Evolutionary conservation across 1,140 invertebrate genomes (phyloP), one percentile per base, ranked within the genome.

Genomic region (Drosophila tropicalis): DNA sequence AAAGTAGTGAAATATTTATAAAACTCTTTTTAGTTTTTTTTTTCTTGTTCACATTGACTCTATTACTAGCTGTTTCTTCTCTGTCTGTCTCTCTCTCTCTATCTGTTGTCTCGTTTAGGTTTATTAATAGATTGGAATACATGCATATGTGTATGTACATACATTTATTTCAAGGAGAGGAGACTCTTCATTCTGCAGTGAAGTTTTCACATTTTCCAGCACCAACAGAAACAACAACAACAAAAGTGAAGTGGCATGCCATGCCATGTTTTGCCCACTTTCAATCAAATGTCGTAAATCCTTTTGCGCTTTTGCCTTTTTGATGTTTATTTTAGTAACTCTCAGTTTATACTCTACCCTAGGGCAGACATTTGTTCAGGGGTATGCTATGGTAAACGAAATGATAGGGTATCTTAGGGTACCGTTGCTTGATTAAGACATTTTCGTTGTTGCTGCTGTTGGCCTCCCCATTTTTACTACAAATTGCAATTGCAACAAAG

Each of bases 251-350:
- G 40, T 32, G 47, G 70, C 56, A 4, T 39, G 36, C 36, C 12
- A 39, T 63, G 25, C 39, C 58, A 51, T 68, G 65, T 51, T 22
- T 51, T 51, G 44, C 44, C 44, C 44, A 79, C 71, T 73, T 87
- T 83, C 83, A 84, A 86, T 86, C 79, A 87, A 83, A 84, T 51
- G 84, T 86, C 83, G 83, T 86, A 86, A 86, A 86, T 86, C 83
- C 83, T 87, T 86, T 89, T 79, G 83, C 87, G 83, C 82, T 56
- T 77, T 70, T 79, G 63, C 72, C 72, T 71, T 80, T 87, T 83
- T 87, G 76, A 87, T 79, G 83, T 86, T 86, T 72, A 34, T 76
- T 89, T 86, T 80, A 79, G 40, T 17, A 36, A 64, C 41, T 54
- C 19, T 51, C 29, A 29, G 17, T 22, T 22, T 12, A 51, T 51